Base-by-base conservation (phyloP, 2,888 invertebrate genomes). In the Caenorhabditis sp. region DNA sequence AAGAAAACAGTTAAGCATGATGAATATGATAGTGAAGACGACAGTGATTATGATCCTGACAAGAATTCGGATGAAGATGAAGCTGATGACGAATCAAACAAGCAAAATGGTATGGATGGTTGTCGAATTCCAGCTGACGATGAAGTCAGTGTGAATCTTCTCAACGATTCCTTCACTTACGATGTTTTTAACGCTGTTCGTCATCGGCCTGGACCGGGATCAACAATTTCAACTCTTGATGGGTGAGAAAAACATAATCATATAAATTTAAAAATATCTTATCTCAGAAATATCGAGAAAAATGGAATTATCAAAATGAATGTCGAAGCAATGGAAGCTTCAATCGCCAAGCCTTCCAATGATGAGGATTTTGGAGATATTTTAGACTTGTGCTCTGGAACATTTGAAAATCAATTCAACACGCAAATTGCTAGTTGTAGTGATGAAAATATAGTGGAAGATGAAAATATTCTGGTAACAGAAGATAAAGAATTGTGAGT, bases 81-180 rank as follows among this genome's bases (percentile, higher is more conserved):
- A 4, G 23, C 49, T 4, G 65, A 63, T 14, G 63, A 64, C 7
- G 64, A 67, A 8, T 43, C 62, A 23, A 52, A 50, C 7, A 38
- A 53, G 10, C 23, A 3, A 21, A n/a, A n/a, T 14, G 36, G 20
- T 26, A n/a, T 14, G 4, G 27, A 31, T n/a, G 58, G 5, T 58
- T 5, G 49, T 23, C 7, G 27, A 10, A 53, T 27, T 14, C 17
- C 38, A 27, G 63, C 53, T 14, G 72, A 72, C 17, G 72, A 72
- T 50, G 72, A 67, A 53, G 31, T 72, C 36, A 68, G 72, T 12
- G 64, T 72, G n/a, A 73, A 73, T n/a, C 38, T 73, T 1, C 63
- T 73, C 53, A 59, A 73, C 31, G 73, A 73, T 20, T 69, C 68
- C 0, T 73, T 73, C 58, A 69, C 69, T 21, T 72, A 64, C 21